Evolutionary conservation across 2,797 vertebrate species (phyloP).

Genomic region (Garrulus glandarius): DNA sequence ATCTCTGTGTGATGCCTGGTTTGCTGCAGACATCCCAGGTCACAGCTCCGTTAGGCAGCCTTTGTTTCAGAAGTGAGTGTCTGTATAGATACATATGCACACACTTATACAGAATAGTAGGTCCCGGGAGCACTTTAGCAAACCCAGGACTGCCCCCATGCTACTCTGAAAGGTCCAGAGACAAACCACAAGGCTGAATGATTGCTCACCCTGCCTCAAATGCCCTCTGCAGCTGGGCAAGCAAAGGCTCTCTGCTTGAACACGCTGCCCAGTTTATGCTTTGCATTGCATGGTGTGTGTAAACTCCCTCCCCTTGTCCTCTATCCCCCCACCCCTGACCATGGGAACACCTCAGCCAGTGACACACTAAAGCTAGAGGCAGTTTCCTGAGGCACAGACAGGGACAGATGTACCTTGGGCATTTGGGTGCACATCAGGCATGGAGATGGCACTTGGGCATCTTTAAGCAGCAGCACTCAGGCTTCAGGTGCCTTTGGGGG

Average conservation of each 20-base stretch:
- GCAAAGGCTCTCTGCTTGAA: neutral
- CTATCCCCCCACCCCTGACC: neutral
- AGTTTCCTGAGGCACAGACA: rapidly evolving
- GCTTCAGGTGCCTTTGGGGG: neutral
- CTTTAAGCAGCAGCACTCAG: neutral
- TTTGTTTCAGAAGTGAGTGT: neutral
- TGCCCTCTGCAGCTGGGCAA: neutral
- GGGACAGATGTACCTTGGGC: rapidly evolving
- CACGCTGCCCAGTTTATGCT: neutral
- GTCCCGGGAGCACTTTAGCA: neutral
- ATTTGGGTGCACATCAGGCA: neutral
- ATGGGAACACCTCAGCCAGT: neutral
- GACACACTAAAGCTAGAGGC: neutral
- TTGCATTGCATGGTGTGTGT: neutral
- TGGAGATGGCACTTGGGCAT: neutral
- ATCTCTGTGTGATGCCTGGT: neutral
- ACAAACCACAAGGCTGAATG: neutral
- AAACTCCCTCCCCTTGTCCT: neutral
- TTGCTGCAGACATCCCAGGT: neutral
- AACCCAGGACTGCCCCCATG: neutral
- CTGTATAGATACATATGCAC: rapidly evolving
- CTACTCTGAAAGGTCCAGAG: neutral
- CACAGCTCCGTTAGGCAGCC: neutral
- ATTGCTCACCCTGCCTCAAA: neutral
- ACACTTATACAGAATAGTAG: rapidly evolving